Evolutionary conservation across 2,113 vertebrate species (phyloP).

Genomic region (Phyllostomus discolor): DNA sequence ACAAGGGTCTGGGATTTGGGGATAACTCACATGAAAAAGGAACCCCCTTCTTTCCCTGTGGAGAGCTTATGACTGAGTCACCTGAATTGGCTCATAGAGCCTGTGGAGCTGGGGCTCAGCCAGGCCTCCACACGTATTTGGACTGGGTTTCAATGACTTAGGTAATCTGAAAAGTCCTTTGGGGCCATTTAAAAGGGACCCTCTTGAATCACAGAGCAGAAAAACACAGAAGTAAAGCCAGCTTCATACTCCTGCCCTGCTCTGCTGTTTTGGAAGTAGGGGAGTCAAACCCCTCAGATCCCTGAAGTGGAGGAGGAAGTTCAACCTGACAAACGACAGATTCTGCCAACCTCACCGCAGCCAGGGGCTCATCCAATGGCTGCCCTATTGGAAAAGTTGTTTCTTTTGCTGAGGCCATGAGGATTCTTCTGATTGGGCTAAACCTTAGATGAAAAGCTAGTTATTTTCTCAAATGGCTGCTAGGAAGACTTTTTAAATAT

Average conservation of each 20-base stretch:
- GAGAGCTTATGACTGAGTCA: not conserved
- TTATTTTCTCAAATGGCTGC: not conserved
- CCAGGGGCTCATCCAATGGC: not conserved
- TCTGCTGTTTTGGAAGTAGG: not conserved
- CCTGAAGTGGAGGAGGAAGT: not conserved
- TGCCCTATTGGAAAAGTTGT: not conserved
- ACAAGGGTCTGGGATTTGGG: not conserved
- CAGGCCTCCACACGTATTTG: not conserved
- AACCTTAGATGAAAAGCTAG: not conserved
- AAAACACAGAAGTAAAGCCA: not conserved
- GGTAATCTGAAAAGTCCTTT: constrained; percentile 1
- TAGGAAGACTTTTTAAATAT: not conserved
- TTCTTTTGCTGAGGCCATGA: not conserved
- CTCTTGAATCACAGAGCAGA: not conserved
- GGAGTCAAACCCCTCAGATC: not conserved
- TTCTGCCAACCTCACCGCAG: not conserved
- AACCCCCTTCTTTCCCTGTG: not conserved
- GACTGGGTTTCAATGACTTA: not conserved
- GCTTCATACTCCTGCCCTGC: not conserved
- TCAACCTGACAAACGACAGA: not conserved
- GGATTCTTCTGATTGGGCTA: not conserved
- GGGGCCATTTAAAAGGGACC: not conserved
- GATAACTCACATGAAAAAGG: not conserved
- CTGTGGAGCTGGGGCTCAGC: not conserved
- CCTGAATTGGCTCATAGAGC: not conserved